These are phyloP conservation scores for Lordiphosa stackelbergi DNA, from an alignment of 1,140 invertebrate species.

Conservation along the genomic window DNA sequence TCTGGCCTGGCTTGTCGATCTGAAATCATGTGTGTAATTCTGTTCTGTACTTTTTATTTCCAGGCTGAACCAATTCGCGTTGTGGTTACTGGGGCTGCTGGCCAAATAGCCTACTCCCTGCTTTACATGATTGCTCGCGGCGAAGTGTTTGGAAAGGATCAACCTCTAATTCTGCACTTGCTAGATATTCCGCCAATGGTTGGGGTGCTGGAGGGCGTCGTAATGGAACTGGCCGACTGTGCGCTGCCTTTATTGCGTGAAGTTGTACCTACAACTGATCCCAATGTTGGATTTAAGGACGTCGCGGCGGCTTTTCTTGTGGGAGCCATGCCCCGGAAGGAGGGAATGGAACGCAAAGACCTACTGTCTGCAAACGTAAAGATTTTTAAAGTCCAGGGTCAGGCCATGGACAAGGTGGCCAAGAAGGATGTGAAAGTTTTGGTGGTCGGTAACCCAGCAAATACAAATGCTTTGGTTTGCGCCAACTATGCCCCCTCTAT, in stretches of 20 bases:
- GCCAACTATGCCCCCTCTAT: conserved; percentile 98
- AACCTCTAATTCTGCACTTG: conserved; percentile 92
- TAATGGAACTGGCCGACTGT: conserved; percentile 98
- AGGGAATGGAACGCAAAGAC: conserved; percentile 99
- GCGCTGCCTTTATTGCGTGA: conserved; percentile 92
- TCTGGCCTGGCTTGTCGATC: no score
- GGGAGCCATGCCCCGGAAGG: conserved; percentile 97
- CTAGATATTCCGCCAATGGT: conserved; percentile 98
- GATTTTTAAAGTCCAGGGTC: conserved; percentile 97
- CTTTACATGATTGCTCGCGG: conserved; percentile 96
- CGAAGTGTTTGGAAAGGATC: conserved; percentile 95
- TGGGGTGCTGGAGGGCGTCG: conserved; percentile 95
- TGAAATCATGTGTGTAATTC: background rate
- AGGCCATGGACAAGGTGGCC: conserved; percentile 94
- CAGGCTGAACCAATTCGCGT: conserved; percentile 89
- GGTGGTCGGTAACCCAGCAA: conserved; percentile 99
- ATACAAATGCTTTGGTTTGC: conserved; percentile 98
- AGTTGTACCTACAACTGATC: conserved; percentile 92
- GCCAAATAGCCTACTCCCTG: conserved; percentile 99
- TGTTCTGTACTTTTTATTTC: conserved; percentile 9
- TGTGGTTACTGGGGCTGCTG: conserved; percentile 97
- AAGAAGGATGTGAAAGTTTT: conserved; percentile 97
- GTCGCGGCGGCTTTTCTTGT: conserved; percentile 98
- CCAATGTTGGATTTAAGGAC: conserved; percentile 94
- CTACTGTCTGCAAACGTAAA: conserved; percentile 96